Evolutionary conservation across 2,888 invertebrate species (phyloP).

Genomic region (Orthonychiurus folsomi): DNA sequence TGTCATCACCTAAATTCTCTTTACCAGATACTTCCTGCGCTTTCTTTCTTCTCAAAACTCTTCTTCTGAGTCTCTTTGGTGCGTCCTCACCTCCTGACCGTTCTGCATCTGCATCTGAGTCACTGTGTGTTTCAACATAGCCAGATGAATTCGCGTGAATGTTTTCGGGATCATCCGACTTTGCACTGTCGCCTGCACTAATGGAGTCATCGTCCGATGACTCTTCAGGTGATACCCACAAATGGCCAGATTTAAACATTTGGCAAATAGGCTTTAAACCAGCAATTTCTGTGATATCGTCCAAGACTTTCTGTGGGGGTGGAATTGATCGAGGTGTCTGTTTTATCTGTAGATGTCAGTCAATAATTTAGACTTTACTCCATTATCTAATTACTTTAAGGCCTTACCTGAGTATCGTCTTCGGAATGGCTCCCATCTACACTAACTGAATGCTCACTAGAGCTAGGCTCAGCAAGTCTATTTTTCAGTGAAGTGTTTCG

Average conservation of each 20-base stretch:
- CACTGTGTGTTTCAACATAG: slow-evolving; percentile 40
- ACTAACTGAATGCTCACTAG: slow-evolving; percentile 70
- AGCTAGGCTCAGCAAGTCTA: slow-evolving; percentile 46
- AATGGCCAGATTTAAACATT: slow-evolving; percentile 15
- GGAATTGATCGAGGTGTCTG: too few species aligned
- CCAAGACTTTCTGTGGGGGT: not conserved
- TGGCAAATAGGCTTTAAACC: not conserved
- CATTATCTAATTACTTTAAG: too few species aligned
- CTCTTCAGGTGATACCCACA: slow-evolving; percentile 22
- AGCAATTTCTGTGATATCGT: not conserved
- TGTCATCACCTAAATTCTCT: slow-evolving; percentile 7
- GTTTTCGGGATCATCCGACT: slow-evolving; percentile 30
- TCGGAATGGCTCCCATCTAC: slow-evolving; percentile 72
- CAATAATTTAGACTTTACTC: too few species aligned
- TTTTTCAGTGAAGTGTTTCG: slow-evolving; percentile 15
- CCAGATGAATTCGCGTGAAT: slow-evolving; percentile 30
- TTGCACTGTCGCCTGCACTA: slow-evolving; percentile 29
- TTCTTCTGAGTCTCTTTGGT: slow-evolving; percentile 41
- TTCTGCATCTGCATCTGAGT: slow-evolving; percentile 47
- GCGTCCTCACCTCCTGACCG: slow-evolving; percentile 45
- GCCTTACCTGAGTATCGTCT: slow-evolving; percentile 55
- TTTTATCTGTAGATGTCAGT: too few species aligned
- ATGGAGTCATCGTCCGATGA: slow-evolving; percentile 36
- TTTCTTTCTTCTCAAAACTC: slow-evolving; percentile 50
- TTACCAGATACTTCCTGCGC: slow-evolving; percentile 47